Evolutionary conservation across 1,140 invertebrate genomes (phyloP).

Genomic region (Drosophila ambigua): DNA sequence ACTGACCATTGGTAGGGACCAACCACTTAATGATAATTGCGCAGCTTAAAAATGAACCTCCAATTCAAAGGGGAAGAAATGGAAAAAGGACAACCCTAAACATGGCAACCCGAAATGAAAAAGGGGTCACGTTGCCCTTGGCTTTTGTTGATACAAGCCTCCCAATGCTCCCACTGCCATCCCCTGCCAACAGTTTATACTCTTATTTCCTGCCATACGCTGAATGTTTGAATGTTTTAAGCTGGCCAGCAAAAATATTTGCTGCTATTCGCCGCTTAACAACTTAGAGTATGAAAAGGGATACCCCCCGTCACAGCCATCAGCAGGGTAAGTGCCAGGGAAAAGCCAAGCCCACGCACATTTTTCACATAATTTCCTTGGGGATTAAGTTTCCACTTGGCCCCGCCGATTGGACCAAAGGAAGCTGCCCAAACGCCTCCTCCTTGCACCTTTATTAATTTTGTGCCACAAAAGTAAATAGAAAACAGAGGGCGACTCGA

Average conservation of each 20-base stretch:
- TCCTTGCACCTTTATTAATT: slow-evolving; percentile 70
- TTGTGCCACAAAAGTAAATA: slow-evolving; percentile 76
- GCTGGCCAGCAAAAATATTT: slow-evolving; percentile 61
- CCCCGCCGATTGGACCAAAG: slow-evolving; percentile 19
- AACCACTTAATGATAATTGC: slow-evolving; percentile 78
- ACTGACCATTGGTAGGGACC: slow-evolving; percentile 21
- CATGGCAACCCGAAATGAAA: slow-evolving; percentile 34
- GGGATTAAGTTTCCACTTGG: slow-evolving; percentile 81
- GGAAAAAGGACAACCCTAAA: slow-evolving; percentile 30
- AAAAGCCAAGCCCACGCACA: slow-evolving; percentile 67
- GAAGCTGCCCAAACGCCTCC: slow-evolving; percentile 5
- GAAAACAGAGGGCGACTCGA: slow-evolving; percentile 58
- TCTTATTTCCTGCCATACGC: slow-evolving; percentile 43
- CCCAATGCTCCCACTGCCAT: not conserved
- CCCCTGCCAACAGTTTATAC: slow-evolving; percentile 5
- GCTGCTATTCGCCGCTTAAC: slow-evolving; percentile 64
- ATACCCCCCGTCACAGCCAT: not conserved
- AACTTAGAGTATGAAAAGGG: slow-evolving; percentile 50
- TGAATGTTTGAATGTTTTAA: slow-evolving; percentile 49
- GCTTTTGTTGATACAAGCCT: slow-evolving; percentile 36
- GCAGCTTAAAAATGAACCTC: slow-evolving; percentile 51
- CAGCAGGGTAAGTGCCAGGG: slow-evolving; percentile 34
- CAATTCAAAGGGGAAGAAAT: slow-evolving; percentile 23
- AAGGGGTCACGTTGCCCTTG: slow-evolving; percentile 53
- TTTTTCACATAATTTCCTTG: slow-evolving; percentile 81